Conservation (phyloP, 2,797 vertebrate species). For the Gymnothorax reevesii region DNA sequence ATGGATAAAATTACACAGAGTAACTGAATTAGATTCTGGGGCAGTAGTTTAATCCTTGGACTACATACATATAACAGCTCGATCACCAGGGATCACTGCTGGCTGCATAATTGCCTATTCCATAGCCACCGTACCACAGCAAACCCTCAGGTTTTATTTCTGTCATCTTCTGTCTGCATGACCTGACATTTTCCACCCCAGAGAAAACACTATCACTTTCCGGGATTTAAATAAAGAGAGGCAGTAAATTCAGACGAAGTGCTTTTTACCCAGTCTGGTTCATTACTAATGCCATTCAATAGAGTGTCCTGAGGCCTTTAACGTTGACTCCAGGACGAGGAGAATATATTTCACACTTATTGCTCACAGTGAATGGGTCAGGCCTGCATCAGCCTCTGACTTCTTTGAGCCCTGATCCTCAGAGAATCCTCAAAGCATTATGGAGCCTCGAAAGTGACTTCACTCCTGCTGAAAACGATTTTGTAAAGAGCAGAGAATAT, state of each 20-base stretch:
- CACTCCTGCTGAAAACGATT: neutral
- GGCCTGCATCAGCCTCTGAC: slow-evolving; percentile 7
- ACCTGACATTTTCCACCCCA: neutral
- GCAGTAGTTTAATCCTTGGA: neutral
- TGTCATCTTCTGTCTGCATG: neutral
- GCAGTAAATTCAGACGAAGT: slow-evolving; percentile 29
- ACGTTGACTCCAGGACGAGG: slow-evolving; percentile 19
- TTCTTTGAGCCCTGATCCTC: neutral
- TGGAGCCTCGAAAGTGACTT: neutral
- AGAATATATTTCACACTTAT: slow-evolving; percentile 29
- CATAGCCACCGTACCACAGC: neutral
- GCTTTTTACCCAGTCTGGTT: neutral
- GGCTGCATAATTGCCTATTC: neutral
- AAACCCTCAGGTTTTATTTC: neutral
- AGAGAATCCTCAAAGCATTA: slow-evolving; percentile 8
- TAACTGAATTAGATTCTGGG: neutral
- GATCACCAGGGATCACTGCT: neutral
- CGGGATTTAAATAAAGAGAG: slow-evolving; percentile 24
- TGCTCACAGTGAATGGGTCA: slow-evolving; percentile 22
- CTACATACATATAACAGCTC: neutral
- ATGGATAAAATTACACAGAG: too few species aligned
- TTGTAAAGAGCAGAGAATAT: neutral
- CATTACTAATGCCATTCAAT: slow-evolving; percentile 19
- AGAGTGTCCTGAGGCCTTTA: slow-evolving; percentile 8
- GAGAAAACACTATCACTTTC: slow-evolving; percentile 2